Conservation (phyloP, 2,797 vertebrate genomes). For the Pseudochirops corinnae region DNA sequence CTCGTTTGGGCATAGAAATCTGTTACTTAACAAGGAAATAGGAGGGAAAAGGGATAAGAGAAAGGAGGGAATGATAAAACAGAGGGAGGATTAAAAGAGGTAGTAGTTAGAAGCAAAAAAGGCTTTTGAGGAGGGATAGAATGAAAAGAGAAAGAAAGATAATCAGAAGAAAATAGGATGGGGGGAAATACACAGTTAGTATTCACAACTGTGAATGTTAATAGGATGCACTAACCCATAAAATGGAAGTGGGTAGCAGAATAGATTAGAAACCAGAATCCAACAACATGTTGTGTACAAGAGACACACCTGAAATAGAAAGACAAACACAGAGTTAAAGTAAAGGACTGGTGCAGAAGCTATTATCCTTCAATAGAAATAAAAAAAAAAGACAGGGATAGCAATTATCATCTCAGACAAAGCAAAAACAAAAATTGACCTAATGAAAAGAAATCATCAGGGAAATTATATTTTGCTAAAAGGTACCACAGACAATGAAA, state of each 20-base stretch:
- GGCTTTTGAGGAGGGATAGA: not conserved
- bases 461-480: not conserved
- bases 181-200: not conserved
- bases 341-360: not conserved
- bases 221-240: not conserved
- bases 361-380: not conserved
- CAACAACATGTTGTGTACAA: not conserved
- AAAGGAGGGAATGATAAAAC: not conserved
- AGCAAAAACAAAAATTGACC: not conserved
- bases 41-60: not conserved
- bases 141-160: not conserved
- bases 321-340: not conserved
- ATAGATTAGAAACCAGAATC: not conserved
- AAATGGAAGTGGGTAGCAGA: not conserved
- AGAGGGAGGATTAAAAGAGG: not conserved
- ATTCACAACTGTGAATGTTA: not conserved
- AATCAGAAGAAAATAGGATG: not conserved
- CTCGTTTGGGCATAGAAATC: not conserved
- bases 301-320: not conserved
- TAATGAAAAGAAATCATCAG: not conserved
- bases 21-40: not conserved
- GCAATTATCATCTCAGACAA: not conserved
- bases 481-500: not conserved
- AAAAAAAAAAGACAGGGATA: not conserved
- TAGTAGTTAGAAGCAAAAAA: not conserved